Evolutionary conservation across 2,888 invertebrate species (phyloP).

Genomic region (Uloborus plumipes): DNA sequence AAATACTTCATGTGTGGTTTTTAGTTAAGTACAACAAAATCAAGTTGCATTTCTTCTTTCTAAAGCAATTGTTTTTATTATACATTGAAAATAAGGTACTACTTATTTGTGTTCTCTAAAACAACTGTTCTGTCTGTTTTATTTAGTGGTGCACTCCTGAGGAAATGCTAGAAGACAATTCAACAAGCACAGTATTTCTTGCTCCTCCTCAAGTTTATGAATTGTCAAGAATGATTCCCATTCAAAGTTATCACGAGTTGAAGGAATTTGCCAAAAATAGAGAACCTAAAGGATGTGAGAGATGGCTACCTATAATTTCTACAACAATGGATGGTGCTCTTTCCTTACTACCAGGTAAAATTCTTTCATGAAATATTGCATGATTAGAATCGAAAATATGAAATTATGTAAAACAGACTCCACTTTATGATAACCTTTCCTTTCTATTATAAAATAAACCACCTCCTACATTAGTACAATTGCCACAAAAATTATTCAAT

Average conservation of each 20-base stretch:
- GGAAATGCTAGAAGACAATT: constrained; percentile 73
- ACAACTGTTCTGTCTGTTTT: background rate
- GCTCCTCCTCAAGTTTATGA: constrained; percentile 86
- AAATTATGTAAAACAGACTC: background rate
- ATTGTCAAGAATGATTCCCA: constrained; percentile 77
- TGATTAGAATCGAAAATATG: no score
- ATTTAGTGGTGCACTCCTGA: constrained; percentile 79
- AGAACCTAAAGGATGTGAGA: constrained; percentile 75
- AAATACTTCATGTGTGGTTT: no score
- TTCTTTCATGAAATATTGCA: background rate
- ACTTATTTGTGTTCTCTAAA: background rate
- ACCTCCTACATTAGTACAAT: no score
- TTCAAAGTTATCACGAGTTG: constrained; percentile 76
- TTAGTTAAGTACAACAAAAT: no score
- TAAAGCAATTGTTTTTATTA: no score
- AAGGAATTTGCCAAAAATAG: constrained; percentile 77
- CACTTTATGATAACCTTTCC: background rate
- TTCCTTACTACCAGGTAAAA: constrained; percentile 77
- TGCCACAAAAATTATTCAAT: no score
- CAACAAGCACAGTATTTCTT: constrained; percentile 73
- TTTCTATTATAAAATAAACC: no score
- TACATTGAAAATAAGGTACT: no score
- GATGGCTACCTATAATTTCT: constrained; percentile 75
- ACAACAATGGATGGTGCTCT: constrained; percentile 77
- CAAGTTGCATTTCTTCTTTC: no score